These are phyloP conservation scores for Drosophila serrata DNA, from an alignment of 1,140 invertebrate species.

Conservation along the genomic window DNA sequence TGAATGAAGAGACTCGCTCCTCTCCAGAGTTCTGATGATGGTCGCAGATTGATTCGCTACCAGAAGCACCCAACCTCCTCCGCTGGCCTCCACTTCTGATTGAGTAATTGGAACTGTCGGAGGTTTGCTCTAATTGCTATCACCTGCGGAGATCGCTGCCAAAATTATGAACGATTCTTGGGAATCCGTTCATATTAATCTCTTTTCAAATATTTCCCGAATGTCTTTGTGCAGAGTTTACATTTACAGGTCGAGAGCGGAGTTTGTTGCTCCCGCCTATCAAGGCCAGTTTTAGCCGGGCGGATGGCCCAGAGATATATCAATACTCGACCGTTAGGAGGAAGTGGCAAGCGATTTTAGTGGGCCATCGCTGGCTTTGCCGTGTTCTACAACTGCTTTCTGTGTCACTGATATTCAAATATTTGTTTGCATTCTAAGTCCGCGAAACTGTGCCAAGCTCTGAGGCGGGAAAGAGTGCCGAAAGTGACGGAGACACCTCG, in stretches of 20 bases:
- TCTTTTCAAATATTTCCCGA: slow-evolving; percentile 23
- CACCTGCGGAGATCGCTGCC: slow-evolving; percentile 53
- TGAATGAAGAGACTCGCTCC: slow-evolving; percentile 52
- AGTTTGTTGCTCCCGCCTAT: slow-evolving; percentile 73
- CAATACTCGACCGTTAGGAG: slow-evolving; percentile 52
- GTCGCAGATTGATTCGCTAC: slow-evolving; percentile 58
- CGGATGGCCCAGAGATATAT: slow-evolving; percentile 48
- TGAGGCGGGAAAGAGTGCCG: slow-evolving; percentile 6
- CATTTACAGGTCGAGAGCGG: slow-evolving; percentile 25
- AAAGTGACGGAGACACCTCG: slow-evolving; percentile 52
- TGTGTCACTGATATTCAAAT: slow-evolving; percentile 75
- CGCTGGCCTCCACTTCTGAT: slow-evolving; percentile 22
- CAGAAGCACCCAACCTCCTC: slow-evolving; percentile 9
- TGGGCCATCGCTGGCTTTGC: slow-evolving; percentile 45
- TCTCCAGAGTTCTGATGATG: slow-evolving; percentile 30
- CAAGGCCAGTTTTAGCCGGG: slow-evolving; percentile 24
- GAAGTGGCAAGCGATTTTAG: slow-evolving; percentile 51
- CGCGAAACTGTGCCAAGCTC: slow-evolving; percentile 59
- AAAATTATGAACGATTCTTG: slow-evolving; percentile 59
- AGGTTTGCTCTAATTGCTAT: slow-evolving; percentile 73
- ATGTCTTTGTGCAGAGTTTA: slow-evolving; percentile 32
- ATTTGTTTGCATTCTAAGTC: slow-evolving; percentile 63
- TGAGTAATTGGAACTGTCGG: slow-evolving; percentile 62
- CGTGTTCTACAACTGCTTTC: slow-evolving; percentile 32
- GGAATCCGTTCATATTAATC: slow-evolving; percentile 38